phyloP scores from a whole-genome alignment of 2,888 invertebrate genomes.

The Eremobia ochroleuca region DNA sequence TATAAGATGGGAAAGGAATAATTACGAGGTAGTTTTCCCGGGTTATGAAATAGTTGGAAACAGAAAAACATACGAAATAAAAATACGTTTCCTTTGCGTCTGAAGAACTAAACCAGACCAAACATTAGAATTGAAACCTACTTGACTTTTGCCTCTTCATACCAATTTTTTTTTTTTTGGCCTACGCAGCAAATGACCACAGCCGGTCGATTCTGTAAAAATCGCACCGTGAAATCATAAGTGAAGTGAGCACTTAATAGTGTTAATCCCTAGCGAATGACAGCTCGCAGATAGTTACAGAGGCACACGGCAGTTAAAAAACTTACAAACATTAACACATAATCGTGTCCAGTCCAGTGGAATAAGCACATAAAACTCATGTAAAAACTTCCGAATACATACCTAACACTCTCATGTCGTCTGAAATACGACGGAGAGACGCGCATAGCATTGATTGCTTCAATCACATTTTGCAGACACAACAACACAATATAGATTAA shows the following conservation, averaged over 20 bases:
- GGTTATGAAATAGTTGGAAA: neutral
- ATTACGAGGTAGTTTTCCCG: neutral
- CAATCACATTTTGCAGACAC: slow-evolving; percentile 34
- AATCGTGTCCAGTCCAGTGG: neutral
- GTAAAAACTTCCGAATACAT: neutral
- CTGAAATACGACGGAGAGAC: slow-evolving; percentile 3
- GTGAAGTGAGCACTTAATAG: too few species aligned
- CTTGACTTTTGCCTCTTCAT: neutral
- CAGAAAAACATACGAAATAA: neutral
- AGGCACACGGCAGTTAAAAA: too few species aligned
- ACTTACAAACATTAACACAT: too few species aligned
- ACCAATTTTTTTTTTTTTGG: neutral
- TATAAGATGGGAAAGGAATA: too few species aligned
- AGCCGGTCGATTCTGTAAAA: too few species aligned
- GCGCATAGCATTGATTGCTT: slow-evolving; percentile 26
- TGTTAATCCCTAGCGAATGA: too few species aligned
- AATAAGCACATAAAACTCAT: neutral
- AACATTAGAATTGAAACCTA: neutral
- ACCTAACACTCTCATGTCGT: neutral
- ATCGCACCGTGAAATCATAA: too few species aligned
- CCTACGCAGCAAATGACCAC: neutral
- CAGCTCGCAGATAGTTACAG: too few species aligned
- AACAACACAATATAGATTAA: neutral
- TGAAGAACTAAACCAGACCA: neutral
- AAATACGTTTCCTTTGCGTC: too few species aligned